A percentile compares a stretch with the other conserved stretches of the same genome.
phyloP scores from a whole-genome alignment of 2,797 vertebrate species.

The Petrocephalus schoutedeni region DNA sequence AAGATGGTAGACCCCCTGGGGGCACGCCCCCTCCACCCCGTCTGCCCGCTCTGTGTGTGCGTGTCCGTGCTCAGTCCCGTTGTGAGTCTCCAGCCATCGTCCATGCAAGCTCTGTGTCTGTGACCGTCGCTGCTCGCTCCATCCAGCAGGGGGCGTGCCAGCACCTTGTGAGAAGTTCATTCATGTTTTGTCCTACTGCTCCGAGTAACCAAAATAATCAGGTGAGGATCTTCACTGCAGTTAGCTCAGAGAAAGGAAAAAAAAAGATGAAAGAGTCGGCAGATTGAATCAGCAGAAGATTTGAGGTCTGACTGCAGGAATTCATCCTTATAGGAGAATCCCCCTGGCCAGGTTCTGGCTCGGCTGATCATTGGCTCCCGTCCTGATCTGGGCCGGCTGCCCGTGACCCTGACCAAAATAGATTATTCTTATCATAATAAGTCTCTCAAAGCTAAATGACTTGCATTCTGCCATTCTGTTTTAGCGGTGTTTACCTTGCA shows the following conservation, averaged over 20 bases:
- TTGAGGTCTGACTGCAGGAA: background rate
- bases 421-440: slow-evolving; percentile 54
- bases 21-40: slow-evolving; percentile 54
- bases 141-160: slow-evolving; percentile 13
- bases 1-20: slow-evolving; percentile 81
- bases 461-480: background rate
- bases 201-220: background rate
- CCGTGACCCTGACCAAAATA: slow-evolving; percentile 45
- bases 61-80: slow-evolving; percentile 43
- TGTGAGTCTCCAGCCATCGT: slow-evolving; percentile 42
- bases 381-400: slow-evolving; percentile 18
- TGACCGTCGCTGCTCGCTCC: slow-evolving; percentile 29
- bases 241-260: background rate
- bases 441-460: background rate
- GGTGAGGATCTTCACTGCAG: background rate
- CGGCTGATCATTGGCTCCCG: background rate
- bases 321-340: background rate
- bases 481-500: background rate
- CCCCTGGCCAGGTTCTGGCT: background rate
- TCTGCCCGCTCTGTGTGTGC: slow-evolving; percentile 46
- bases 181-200: background rate
- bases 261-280: background rate
- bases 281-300: background rate
- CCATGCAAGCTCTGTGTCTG: slow-evolving; percentile 45
- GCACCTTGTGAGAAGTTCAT: background rate